phyloP scores from a whole-genome alignment of 2,797 vertebrate genomes.

The Thalassophryne amazonica region DNA sequence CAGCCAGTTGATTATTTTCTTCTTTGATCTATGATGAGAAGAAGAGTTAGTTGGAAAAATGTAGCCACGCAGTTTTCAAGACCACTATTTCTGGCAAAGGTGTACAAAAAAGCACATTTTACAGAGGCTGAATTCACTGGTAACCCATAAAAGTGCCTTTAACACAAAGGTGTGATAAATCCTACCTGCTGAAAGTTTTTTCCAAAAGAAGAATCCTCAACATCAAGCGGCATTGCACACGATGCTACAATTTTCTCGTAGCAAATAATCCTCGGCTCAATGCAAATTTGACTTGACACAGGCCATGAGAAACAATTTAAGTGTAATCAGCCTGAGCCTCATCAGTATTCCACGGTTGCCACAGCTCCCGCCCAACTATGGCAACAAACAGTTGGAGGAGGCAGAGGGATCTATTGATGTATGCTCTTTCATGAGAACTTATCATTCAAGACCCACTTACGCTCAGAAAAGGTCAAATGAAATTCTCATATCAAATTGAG shows the following conservation, averaged over 20 bases:
- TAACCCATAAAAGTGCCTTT: too few relatives aligned
- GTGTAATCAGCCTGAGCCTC: constrained; percentile 42
- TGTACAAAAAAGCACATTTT: too few relatives aligned
- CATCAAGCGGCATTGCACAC: background rate
- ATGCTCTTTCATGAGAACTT: constrained; percentile 54
- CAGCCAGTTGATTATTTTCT: too few relatives aligned
- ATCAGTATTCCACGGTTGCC: constrained; percentile 53
- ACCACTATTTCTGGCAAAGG: too few relatives aligned
- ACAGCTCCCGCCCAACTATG: constrained; percentile 16
- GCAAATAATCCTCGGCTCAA: background rate
- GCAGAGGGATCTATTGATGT: constrained; percentile 44
- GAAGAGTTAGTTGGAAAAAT: too few relatives aligned
- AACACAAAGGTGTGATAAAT: too few relatives aligned
- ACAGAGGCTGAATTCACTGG: too few relatives aligned
- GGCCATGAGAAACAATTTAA: constrained; percentile 29
- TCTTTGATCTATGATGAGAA: too few relatives aligned
- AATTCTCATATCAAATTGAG: constrained; percentile 56
- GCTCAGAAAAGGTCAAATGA: constrained; percentile 67
- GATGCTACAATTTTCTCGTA: background rate
- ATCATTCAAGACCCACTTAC: constrained; percentile 60
- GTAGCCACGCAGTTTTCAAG: too few relatives aligned
- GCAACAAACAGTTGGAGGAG: constrained; percentile 48
- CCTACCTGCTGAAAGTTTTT: too few relatives aligned
- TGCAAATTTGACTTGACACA: constrained; percentile 32
- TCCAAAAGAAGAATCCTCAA: too few relatives aligned